Evolutionary conservation across 2,888 invertebrate species (phyloP).

Genomic region (Rapana venosa): DNA sequence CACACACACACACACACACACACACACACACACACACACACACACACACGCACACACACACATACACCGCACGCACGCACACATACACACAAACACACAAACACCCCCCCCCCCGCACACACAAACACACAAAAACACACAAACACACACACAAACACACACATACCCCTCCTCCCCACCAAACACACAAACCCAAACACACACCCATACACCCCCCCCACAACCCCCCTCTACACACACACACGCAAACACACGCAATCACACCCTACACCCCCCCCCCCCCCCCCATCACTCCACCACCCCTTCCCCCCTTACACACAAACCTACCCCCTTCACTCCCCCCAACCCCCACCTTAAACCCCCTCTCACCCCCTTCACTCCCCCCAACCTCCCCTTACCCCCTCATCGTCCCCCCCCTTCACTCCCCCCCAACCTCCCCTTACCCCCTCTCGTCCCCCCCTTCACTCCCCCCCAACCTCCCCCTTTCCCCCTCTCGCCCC

Average conservation of each 20-base stretch:
- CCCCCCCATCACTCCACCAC: no score
- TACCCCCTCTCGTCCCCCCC: no score
- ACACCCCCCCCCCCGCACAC: neutral
- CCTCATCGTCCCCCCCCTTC: no score
- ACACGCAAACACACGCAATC: neutral
- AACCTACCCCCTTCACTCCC: neutral
- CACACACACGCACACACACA: neutral
- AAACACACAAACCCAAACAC: neutral
- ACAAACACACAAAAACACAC: slow-evolving; percentile 13
- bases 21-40: neutral
- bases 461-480: no score
- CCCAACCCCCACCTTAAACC: no score
- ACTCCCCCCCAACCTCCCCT: no score
- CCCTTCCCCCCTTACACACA: neutral
- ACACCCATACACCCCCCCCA: neutral
- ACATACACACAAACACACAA: neutral
- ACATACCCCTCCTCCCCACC: neutral
- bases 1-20: neutral
- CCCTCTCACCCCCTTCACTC: no score
- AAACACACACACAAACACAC: neutral
- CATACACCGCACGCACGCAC: neutral
- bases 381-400: no score
- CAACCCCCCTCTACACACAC: neutral
- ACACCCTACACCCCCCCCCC: neutral
- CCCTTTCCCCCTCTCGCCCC: no score